phyloP scores from a whole-genome alignment of 1,140 invertebrate genomes.

The Nomia melanderi region DNA sequence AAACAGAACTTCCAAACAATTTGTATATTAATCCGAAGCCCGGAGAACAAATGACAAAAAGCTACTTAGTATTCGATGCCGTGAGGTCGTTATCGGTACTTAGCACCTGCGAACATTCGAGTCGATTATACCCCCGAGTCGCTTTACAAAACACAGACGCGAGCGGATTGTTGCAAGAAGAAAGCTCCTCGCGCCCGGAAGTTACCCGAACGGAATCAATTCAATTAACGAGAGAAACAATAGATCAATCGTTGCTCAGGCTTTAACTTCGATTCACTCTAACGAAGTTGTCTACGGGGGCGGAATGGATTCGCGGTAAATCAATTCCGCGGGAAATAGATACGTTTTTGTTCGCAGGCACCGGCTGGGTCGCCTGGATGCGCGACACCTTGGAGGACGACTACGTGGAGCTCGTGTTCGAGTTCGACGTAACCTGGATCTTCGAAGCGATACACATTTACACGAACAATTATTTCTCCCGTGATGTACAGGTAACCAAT shows the following conservation, averaged over 20 bases:
- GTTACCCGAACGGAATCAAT: constrained; percentile 35
- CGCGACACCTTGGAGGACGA: constrained; percentile 82
- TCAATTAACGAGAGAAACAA: constrained; percentile 50
- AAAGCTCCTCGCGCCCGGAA: constrained; percentile 2
- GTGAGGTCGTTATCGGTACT: constrained; percentile 4
- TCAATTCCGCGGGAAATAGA: constrained; percentile 21
- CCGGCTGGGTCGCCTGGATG: constrained; percentile 91
- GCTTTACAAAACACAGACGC: constrained; percentile 20
- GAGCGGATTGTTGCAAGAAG: not conserved
- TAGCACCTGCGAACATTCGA: constrained; percentile 10
- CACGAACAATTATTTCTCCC: constrained; percentile 87
- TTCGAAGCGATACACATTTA: constrained; percentile 86
- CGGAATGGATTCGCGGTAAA: constrained; percentile 19
- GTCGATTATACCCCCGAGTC: constrained; percentile 3
- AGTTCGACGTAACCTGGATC: constrained; percentile 86
- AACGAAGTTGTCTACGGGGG: constrained; percentile 24
- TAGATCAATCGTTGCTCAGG: constrained; percentile 37
- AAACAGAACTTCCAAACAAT: too few relatives aligned
- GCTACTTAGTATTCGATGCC: not conserved
- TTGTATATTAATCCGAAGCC: not conserved
- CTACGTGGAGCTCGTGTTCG: constrained; percentile 84
- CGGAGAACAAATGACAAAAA: not conserved
- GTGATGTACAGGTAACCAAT: constrained; percentile 84
- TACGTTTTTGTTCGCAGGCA: constrained; percentile 80
- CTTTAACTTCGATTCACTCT: constrained; percentile 31